Evolutionary conservation across 2,888 invertebrate genomes (phyloP), one percentile per base, ranked within the genome.

Genomic region (Callimorpha dominula): DNA sequence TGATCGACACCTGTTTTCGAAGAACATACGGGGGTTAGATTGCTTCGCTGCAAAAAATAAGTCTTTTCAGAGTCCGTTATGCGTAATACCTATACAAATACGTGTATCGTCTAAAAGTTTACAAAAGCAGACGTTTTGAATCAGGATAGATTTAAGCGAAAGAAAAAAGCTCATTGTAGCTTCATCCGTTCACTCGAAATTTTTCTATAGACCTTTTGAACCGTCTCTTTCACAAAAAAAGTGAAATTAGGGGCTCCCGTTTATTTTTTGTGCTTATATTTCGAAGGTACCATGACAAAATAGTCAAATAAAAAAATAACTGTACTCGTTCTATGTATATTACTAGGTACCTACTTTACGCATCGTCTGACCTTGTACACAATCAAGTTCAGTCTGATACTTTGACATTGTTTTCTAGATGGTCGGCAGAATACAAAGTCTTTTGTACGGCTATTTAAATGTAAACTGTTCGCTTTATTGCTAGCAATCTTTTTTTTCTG

Each of bases 401-500:
- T 87, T 89, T 88, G 87, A 88, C 88, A 89, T 90, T 92, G 90
- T 91, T 90, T 88, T 89, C 86, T 84, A 85, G 79, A 80, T 82
- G 80, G 76, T 82, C 83, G 81, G 77, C 82, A 83, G 77, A 82
- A 86, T 84, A 86, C 86, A 85, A 84, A 82, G 80, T 78, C 74
- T 78, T 82, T 83, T 84, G 83, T 82, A 80, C 68, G 72, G 76
- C 78, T 83, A 83, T 87, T 85, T 77, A 78, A 81, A 83, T 83
- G 81, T 82, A 78, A 86, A 84, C 76, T 77, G 75, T 82, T 81
- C 54, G 75, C 74, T 88, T 87, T 86, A 87, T 84, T 78, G 81
- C 82, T 81, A 70, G 78, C 68, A 73, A 81, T 81, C 79, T 87
- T 87, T 90, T 88, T 82, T 85, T 85, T 74, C 65, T 79, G 69